Conservation (phyloP, 2,113 vertebrate genomes). For the Ivindomyrus marchei region DNA sequence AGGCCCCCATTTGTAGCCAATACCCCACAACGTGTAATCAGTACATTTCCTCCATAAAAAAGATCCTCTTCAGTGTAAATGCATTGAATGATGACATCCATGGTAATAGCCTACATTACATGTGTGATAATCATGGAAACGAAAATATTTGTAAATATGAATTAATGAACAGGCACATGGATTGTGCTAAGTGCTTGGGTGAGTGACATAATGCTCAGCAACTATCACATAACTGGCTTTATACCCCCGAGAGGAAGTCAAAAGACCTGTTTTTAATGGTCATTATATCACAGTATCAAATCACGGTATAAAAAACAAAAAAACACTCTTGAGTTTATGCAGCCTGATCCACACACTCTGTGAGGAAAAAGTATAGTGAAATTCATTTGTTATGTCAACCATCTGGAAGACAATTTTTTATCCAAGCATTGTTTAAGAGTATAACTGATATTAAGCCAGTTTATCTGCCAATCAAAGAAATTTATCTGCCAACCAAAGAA, state of each 20-base stretch:
- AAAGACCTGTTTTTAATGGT: neutral
- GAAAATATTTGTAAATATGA: slow-evolving; percentile 60
- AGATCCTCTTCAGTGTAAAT: neutral
- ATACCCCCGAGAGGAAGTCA: neutral
- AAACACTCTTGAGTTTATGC: neutral
- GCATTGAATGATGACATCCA: slow-evolving; percentile 52
- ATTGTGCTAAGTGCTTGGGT: slow-evolving; percentile 61
- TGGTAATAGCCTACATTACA: slow-evolving; percentile 62
- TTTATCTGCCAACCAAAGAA: slow-evolving; percentile 24
- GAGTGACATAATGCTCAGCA: slow-evolving; percentile 15
- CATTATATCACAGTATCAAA: slow-evolving; percentile 11
- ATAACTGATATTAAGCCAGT: neutral
- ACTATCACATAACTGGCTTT: slow-evolving; percentile 10
- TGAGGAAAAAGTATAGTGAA: neutral
- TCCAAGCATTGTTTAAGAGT: neutral
- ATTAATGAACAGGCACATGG: slow-evolving; percentile 60
- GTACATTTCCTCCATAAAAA: neutral
- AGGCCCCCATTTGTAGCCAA: neutral
- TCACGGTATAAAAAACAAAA: neutral
- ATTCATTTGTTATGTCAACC: neutral
- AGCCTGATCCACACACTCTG: neutral
- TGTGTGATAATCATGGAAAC: slow-evolving; percentile 50
- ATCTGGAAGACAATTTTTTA: neutral
- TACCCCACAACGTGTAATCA: slow-evolving; percentile 27
- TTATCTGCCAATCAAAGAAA: neutral